These are phyloP conservation scores for Boulengeromyrus knoepffleri DNA, from an alignment of 2,113 vertebrate species.

Conservation along the genomic window DNA sequence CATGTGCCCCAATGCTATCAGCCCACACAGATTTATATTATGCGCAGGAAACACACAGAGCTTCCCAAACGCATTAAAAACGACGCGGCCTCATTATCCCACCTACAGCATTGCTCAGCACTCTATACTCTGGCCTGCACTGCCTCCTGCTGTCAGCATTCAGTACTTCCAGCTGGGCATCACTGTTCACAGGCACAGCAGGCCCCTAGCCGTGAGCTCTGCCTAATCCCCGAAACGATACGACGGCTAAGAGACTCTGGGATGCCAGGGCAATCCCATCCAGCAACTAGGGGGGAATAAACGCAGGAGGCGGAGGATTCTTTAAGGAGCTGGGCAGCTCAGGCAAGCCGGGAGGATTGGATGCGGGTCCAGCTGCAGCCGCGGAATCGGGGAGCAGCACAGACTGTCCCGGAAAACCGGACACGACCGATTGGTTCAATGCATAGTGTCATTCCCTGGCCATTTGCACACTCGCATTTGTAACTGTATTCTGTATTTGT, in stretches of 20 bases:
- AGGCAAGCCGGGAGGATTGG: background rate
- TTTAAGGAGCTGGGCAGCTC: background rate
- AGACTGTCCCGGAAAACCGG: background rate
- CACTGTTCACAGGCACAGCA: background rate
- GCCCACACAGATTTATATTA: background rate
- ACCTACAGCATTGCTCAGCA: background rate
- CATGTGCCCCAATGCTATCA: background rate
- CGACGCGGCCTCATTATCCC: background rate
- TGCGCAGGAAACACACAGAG: background rate
- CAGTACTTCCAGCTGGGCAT: background rate
- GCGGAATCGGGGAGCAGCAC: background rate
- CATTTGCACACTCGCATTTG: background rate
- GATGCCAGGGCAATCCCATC: background rate
- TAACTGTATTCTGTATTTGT: background rate
- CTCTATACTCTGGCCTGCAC: background rate
- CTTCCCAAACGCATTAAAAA: background rate
- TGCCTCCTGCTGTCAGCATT: background rate
- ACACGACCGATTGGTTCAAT: background rate
- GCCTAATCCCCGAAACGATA: background rate
- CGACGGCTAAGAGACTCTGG: background rate
- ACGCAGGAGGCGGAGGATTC: background rate
- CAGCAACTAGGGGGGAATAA: background rate
- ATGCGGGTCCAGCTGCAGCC: background rate
- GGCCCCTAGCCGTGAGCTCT: background rate
- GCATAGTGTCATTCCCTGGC: background rate